Base-by-base conservation (phyloP, 2,113 vertebrate species). In the Dryoscopus gambensis region DNA sequence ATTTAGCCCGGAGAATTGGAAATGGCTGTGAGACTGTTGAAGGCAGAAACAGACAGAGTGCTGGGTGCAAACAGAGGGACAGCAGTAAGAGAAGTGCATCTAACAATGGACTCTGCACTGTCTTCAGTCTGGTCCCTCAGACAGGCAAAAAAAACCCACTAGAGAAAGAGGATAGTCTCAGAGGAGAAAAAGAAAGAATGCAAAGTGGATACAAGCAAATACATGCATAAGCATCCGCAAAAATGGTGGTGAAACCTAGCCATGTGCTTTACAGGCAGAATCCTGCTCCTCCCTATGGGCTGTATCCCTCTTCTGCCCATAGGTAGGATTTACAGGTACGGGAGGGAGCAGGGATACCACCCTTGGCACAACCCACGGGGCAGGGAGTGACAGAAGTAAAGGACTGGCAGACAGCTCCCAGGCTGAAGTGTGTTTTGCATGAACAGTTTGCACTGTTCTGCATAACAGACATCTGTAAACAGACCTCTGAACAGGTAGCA, bases 81-180 rank as follows among this genome's bases (percentile, higher is more conserved):
- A 57, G 59, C 50, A 65, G 33, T 27, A 31, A 64, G 27, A 53
- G 24, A 71, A 87, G 8, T 15, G 16, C 40, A 28, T 53, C 53
- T 49, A n/a, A 76, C 0, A 0, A 44, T 11, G 22, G 42, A 31
- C n/a, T 63, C 42, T 64, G 1, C 31, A 40, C n/a, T 0, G 1
- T 50, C 40, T 67, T 47, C 46, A 49, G 37, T 33, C 59, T 81
- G 47, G 42, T 47, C 10, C 35, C 15, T 27, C 39, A 84, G 63
- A 49, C 10, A 37, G 49, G 23, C 24, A 62, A 65, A 80, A 53
- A 75, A 37, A 15, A 0, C 35, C 18, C 40, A 21, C 6, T 6
- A 7, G 39, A 87, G 35, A 59, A 89, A 71, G 39, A 59, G 20
- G n/a, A 63, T 62, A 23, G 33, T 80, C 46, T 81, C 19, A 53